Base-by-base conservation (phyloP, 2,113 vertebrate species). In the Megatriorchis doriae region DNA sequence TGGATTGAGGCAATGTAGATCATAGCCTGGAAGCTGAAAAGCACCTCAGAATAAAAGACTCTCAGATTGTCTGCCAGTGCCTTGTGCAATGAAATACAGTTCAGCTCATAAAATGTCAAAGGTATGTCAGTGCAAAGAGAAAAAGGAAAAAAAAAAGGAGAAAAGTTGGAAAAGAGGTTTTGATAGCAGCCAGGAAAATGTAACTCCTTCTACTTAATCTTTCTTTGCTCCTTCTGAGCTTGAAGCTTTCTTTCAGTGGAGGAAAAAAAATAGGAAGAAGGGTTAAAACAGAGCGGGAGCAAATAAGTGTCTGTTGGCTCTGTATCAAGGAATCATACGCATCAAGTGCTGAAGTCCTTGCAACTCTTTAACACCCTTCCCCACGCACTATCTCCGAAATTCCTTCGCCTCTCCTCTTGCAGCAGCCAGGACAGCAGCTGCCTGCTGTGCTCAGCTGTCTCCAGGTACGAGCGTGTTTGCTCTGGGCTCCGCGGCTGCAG, bases 1-100 rank as follows among this genome's bases (percentile, higher is more conserved):
- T 62, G 40, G 20, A 38, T 59, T 45, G 47, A 91, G 58, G 68
- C 2, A 15, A 65, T 71, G 68, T 25, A 93, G 62, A 92, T 88
- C 61, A 75, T 23, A 96, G 94, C 89, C 66, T 95, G 75, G 89
- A 90, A 96, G 86, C 88, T 92, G 95, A 94, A 94, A 94, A 85
- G 52, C 59, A 87, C 48, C 67, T 81, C 10, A 34, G 86, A 82
- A 83, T 56, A 93, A 91, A 90, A 67, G 61, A 10, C 18, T 88
- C 65, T 95, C 56, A 95, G 87, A 93, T 85, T 87, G 50, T 74
- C 68, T 95, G 96, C 82, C 95, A 97, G 86, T 72, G 59, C 83
- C 45, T 93, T 11, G 6, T 88, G 86, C 68, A 92, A 36, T 67
- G 66, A 92, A 92, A 90, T 82, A 59, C 85, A 86, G 68, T 75